A percentile compares a stretch with the other conserved stretches of the same genome.
phyloP scores from a whole-genome alignment of 1,140 invertebrate species.

The Conus ventricosus region DNA sequence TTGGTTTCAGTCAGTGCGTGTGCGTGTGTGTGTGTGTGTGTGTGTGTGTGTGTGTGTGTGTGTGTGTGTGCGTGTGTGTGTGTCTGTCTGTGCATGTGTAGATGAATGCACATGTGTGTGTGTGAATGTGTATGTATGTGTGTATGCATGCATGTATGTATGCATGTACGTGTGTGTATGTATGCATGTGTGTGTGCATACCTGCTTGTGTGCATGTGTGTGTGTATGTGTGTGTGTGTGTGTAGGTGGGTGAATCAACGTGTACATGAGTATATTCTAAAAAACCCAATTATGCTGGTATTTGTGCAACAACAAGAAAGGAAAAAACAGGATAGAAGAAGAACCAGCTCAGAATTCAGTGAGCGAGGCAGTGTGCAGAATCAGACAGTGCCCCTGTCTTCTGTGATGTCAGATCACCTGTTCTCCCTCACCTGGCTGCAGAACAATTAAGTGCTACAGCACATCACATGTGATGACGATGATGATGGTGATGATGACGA shows the following conservation, averaged over 20 bases:
- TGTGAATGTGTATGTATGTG: neutral
- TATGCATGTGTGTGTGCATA: constrained; percentile 9
- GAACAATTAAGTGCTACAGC: no score
- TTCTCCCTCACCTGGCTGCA: neutral
- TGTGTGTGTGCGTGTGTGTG: constrained; percentile 8
- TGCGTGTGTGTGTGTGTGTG: neutral
- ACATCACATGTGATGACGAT: no score
- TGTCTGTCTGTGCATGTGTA: neutral
- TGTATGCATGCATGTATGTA: neutral
- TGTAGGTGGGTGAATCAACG: neutral
- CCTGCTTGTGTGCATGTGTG: neutral
- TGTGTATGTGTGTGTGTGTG: neutral
- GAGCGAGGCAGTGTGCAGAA: no score
- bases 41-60: neutral
- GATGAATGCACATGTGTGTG: neutral
- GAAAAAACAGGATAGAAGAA: neutral
- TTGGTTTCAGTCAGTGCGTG: no score
- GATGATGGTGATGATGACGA: no score
- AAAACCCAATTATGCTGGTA: neutral
- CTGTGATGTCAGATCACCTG: neutral
- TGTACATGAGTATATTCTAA: neutral
- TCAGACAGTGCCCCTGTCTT: no score
- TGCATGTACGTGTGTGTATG: neutral
- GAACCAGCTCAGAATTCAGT: neutral
- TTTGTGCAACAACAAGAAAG: neutral